A percentile compares a stretch with the other conserved stretches of the same genome.
Evolutionary conservation across 2,113 vertebrate genomes (phyloP).

Genomic region (Siphamia tubifer): DNA sequence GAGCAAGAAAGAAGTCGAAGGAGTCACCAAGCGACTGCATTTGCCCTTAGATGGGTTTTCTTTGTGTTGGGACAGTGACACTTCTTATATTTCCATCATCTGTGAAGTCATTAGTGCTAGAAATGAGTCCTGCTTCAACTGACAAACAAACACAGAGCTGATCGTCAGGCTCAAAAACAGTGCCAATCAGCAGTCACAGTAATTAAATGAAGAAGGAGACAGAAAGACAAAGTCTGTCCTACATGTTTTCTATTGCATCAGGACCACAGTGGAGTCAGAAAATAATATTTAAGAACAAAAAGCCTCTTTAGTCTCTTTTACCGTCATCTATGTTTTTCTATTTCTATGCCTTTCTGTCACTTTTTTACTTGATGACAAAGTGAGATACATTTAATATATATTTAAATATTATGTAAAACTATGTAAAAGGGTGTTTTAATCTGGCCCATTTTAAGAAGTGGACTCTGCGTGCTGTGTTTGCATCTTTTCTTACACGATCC

Average conservation of each 20-base stretch:
- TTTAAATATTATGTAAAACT: too few species aligned
- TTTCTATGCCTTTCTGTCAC: not conserved
- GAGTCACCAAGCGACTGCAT: not conserved
- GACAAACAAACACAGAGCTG: constrained; percentile 40
- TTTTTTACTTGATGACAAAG: not conserved
- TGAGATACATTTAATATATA: too few species aligned
- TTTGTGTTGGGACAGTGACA: constrained; percentile 13
- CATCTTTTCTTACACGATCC: not conserved
- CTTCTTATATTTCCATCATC: constrained; percentile 42
- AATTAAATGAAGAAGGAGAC: constrained; percentile 30
- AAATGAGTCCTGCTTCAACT: constrained; percentile 29
- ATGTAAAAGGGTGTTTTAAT: too few species aligned
- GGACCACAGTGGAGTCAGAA: constrained; percentile 1
- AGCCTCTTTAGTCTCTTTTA: not conserved
- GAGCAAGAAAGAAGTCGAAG: not conserved
- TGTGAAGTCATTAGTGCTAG: constrained; percentile 52
- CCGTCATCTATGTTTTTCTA: not conserved
- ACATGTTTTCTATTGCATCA: not conserved
- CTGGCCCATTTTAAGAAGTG: too few species aligned
- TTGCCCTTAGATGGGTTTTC: not conserved
- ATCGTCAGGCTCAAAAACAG: constrained; percentile 31
- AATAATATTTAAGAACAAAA: not conserved
- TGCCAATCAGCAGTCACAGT: constrained; percentile 34
- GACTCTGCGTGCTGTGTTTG: too few species aligned
- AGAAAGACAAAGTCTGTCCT: constrained; percentile 8